phyloP scores from a whole-genome alignment of 2,888 invertebrate genomes.

The Minunthozetes semirufus region DNA sequence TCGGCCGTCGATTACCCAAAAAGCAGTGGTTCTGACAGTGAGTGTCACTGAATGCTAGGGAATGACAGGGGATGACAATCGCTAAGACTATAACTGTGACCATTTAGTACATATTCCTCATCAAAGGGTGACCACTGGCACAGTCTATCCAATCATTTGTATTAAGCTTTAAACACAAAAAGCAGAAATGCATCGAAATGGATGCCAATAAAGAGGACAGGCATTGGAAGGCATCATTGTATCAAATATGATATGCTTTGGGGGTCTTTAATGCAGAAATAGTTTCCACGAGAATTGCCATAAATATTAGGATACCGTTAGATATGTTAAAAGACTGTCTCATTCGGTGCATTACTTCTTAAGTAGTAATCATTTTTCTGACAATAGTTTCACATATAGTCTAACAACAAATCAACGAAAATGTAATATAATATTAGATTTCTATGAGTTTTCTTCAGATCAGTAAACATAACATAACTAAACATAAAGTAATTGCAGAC shows the following conservation, averaged over 20 bases:
- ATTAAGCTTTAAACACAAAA: background rate
- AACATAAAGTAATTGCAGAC: background rate
- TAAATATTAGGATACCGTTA: constrained; percentile 1
- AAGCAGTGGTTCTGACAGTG: background rate
- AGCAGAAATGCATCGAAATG: background rate
- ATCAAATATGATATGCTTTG: background rate
- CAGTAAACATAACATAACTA: background rate
- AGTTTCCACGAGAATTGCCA: constrained; percentile 5
- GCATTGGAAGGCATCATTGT: no score
- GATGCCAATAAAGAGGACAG: background rate
- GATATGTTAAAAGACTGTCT: constrained; percentile 21
- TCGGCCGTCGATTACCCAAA: constrained; percentile 12
- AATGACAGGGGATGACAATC: background rate
- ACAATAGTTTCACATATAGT: constrained; percentile 9
- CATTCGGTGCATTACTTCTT: constrained; percentile 19
- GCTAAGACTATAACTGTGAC: background rate
- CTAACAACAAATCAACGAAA: constrained; percentile 9
- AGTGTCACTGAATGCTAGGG: background rate
- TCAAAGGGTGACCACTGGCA: background rate
- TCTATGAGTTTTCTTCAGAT: constrained; percentile 3
- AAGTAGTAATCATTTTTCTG: constrained; percentile 25
- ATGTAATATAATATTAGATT: constrained; percentile 25
- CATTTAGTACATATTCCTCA: background rate
- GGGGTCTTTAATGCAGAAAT: constrained; percentile 12
- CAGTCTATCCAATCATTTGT: background rate